These are phyloP conservation scores for Drosophila nannoptera DNA, from an alignment of 1,140 invertebrate genomes.

Conservation along the genomic window DNA sequence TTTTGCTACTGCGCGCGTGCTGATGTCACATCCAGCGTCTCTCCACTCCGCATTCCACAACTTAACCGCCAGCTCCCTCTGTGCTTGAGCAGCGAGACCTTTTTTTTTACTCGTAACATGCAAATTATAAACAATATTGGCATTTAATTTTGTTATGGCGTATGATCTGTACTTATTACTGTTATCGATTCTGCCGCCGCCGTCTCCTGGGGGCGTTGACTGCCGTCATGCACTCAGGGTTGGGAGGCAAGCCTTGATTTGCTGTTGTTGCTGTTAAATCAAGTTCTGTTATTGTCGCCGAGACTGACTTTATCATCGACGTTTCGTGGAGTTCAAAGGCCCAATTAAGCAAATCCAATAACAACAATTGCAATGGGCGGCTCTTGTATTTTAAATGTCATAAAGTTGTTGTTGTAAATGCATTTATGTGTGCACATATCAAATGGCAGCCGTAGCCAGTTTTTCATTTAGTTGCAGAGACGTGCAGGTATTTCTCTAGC, in stretches of 20 bases:
- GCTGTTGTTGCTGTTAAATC: constrained; percentile 50
- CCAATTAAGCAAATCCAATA: constrained; percentile 70
- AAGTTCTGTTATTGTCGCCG: constrained; percentile 46
- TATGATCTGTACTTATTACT: constrained; percentile 31
- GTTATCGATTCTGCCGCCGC: constrained; percentile 29
- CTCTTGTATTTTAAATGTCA: constrained; percentile 53
- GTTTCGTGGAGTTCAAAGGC: constrained; percentile 64
- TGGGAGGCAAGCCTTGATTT: constrained; percentile 39
- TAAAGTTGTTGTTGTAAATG: constrained; percentile 60
- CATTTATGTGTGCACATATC: constrained; percentile 57
- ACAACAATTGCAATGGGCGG: constrained; percentile 50
- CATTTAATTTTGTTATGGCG: constrained; percentile 40
- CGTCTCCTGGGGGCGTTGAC: constrained; percentile 44
- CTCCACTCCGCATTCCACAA: no score
- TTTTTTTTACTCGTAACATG: constrained; percentile 15
- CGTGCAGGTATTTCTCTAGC: constrained; percentile 71
- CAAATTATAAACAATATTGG: constrained; percentile 43
- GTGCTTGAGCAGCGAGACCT: constrained; percentile 30
- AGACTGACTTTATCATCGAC: constrained; percentile 67
- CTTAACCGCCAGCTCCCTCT: constrained; percentile 4
- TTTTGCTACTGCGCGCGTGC: constrained; percentile 2
- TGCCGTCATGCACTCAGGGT: constrained; percentile 5
- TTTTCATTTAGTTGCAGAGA: constrained; percentile 55
- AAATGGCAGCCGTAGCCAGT: constrained; percentile 61
- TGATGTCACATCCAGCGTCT: constrained; percentile 22